A percentile compares a stretch with the other conserved stretches of the same genome.
phyloP scores from a whole-genome alignment of 2,113 vertebrate species.

The Lamprologus tigripictilis region DNA sequence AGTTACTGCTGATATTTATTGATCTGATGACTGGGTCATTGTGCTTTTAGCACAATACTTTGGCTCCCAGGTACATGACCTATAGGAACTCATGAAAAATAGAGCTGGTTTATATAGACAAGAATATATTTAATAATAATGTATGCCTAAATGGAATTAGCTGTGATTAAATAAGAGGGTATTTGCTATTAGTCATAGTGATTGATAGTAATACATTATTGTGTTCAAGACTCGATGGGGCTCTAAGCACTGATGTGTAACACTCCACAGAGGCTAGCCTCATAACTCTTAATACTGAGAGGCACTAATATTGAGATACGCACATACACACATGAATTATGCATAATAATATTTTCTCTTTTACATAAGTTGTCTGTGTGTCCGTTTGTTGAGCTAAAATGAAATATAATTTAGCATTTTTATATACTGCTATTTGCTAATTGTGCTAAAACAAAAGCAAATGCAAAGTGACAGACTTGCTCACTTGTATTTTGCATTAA shows the following conservation, averaged over 20 bases:
- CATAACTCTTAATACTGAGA: slow-evolving; percentile 2
- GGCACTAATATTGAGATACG: not conserved
- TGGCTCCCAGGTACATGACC: not conserved
- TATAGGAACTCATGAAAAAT: not conserved
- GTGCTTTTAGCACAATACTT: not conserved
- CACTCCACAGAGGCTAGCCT: not conserved
- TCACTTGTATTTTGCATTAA: not conserved
- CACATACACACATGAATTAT: not conserved
- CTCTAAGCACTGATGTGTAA: not conserved
- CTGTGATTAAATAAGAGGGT: not conserved
- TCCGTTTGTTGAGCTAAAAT: not conserved
- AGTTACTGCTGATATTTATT: not conserved
- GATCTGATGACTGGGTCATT: not conserved
- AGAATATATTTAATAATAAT: not conserved
- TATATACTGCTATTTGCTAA: not conserved
- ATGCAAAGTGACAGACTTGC: not conserved
- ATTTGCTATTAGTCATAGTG: not conserved
- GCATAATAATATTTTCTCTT: not conserved
- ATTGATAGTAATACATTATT: not conserved
- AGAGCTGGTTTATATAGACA: not conserved
- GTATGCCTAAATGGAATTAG: not conserved
- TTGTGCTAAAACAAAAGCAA: not conserved
- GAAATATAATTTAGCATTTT: not conserved
- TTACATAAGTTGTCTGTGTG: not conserved
- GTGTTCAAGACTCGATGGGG: not conserved